phyloP scores from a whole-genome alignment of 2,888 invertebrate species.

The Glaucopsyche alexis region DNA sequence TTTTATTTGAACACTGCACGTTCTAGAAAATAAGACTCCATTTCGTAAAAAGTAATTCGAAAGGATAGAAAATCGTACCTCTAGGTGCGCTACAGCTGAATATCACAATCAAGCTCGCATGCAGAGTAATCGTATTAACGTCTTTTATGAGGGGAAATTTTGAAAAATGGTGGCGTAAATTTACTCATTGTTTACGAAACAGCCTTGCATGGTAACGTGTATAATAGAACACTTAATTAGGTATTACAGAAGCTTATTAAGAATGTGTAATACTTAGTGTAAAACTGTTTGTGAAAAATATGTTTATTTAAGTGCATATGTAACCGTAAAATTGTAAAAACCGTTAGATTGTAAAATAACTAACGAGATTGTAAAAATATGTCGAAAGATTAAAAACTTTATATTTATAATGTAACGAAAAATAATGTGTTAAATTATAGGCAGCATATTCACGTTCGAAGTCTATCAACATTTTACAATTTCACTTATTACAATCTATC shows the following conservation, averaged over 20 bases:
- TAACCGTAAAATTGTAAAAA: too few relatives aligned
- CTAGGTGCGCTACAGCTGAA: background rate
- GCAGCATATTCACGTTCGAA: too few relatives aligned
- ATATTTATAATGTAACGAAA: too few relatives aligned
- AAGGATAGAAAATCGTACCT: background rate
- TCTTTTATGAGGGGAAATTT: slow-evolving; percentile 15
- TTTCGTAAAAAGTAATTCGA: slow-evolving; percentile 26
- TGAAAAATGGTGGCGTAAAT: background rate
- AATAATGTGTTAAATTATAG: too few relatives aligned
- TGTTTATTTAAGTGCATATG: too few relatives aligned
- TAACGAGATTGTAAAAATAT: too few relatives aligned
- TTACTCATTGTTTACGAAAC: slow-evolving; percentile 8
- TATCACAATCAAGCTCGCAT: slow-evolving; percentile 23
- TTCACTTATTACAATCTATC: too few relatives aligned
- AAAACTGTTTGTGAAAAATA: background rate
- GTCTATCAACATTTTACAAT: too few relatives aligned
- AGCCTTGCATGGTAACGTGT: background rate
- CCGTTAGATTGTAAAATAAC: too few relatives aligned
- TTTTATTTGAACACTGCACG: slow-evolving; percentile 25
- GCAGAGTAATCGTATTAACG: slow-evolving; percentile 16
- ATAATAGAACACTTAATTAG: background rate
- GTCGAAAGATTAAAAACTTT: too few relatives aligned
- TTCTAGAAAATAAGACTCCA: slow-evolving; percentile 28
- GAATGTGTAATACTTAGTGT: background rate
- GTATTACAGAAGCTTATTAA: background rate